Conservation (phyloP, 2,888 invertebrate genomes). For the Aporophyla nigra region DNA sequence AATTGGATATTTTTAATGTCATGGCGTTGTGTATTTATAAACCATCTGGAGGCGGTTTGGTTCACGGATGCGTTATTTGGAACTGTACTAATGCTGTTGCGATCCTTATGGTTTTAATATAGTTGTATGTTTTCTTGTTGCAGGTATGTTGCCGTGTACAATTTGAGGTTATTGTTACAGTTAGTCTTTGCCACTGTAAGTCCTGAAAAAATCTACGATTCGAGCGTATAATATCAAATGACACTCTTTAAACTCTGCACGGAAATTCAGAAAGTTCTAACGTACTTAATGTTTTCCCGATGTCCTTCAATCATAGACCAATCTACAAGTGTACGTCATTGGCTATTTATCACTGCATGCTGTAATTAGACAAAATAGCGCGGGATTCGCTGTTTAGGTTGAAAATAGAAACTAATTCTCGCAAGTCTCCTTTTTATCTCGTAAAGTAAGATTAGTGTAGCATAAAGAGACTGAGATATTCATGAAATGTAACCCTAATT, state of each 20-base stretch:
- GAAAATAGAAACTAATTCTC: constrained; percentile 19
- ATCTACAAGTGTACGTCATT: background rate
- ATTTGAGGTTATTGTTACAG: constrained; percentile 16
- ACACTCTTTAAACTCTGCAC: background rate
- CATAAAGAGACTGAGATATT: constrained; percentile 3
- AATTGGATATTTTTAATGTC: constrained; percentile 83
- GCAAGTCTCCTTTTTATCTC: constrained; percentile 4
- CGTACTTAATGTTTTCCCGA: background rate
- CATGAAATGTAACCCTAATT: constrained; percentile 30
- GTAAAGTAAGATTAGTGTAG: constrained; percentile 17
- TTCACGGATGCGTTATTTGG: constrained; percentile 72
- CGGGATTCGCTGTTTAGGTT: constrained; percentile 1
- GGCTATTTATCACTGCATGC: constrained; percentile 10
- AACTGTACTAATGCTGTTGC: constrained; percentile 49
- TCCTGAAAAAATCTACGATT: background rate
- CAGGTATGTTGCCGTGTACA: constrained; percentile 71
- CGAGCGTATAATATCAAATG: background rate
- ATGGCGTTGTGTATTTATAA: constrained; percentile 82
- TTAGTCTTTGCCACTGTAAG: constrained; percentile 25
- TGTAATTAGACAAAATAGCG: constrained; percentile 37
- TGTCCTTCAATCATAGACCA: constrained; percentile 14
- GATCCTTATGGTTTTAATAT: constrained; percentile 35
- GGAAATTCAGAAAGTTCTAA: background rate
- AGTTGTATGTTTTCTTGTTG: constrained; percentile 66
- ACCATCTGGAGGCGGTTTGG: constrained; percentile 78